phyloP scores from a whole-genome alignment of 2,797 vertebrate species.

The Taenioides sp. region DNA sequence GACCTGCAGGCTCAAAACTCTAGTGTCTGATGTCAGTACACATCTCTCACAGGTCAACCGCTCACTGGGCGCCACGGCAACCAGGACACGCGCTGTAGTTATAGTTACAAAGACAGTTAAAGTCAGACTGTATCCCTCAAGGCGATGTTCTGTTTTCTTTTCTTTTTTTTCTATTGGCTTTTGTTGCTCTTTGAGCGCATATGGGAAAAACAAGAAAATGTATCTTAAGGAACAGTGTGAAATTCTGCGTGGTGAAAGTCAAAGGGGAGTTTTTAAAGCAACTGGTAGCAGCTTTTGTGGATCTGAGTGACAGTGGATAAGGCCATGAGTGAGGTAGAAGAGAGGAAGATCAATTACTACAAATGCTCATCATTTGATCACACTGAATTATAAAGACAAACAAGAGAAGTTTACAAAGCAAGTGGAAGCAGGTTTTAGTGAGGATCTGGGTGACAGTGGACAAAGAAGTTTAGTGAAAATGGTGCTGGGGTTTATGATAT shows the following conservation, averaged over 20 bases:
- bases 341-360: too few species aligned
- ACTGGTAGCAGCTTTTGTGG: conserved; percentile 40
- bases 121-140: conserved; percentile 47
- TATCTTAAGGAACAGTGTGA: conserved; percentile 60
- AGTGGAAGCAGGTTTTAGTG: too few species aligned
- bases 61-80: conserved; percentile 49
- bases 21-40: conserved; percentile 61
- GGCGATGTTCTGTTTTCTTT: conserved; percentile 19
- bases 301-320: too few species aligned
- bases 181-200: conserved; percentile 48
- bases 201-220: conserved; percentile 63
- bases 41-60: conserved; percentile 57
- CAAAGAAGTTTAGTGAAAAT: conserved; percentile 3
- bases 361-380: too few species aligned
- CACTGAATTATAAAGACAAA: too few species aligned
- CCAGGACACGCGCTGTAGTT: conserved; percentile 40
- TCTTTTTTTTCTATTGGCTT: conserved; percentile 42
- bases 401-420: too few species aligned
- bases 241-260: conserved; percentile 63
- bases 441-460: conserved; percentile 19
- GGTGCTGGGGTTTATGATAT: not conserved
- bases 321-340: too few species aligned
- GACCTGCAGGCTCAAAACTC: conserved; percentile 53
- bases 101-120: conserved; percentile 48
- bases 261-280: conserved; percentile 62